Conservation (phyloP, 2,888 invertebrate genomes). For the Allolobophora icterica region DNA sequence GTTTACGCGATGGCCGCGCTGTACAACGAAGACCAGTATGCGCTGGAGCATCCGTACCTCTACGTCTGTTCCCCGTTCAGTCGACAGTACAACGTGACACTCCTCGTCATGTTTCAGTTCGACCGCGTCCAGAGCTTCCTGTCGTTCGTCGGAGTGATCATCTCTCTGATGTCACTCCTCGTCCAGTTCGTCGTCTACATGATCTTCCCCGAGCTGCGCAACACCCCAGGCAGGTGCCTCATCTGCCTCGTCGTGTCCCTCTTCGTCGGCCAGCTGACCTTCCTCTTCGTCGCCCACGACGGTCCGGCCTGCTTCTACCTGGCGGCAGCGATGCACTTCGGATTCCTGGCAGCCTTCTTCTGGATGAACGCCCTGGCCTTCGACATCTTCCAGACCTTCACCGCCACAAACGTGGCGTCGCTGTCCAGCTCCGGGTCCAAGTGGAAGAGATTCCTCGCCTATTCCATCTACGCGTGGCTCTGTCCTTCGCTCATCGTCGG, state of each 20-base stretch:
- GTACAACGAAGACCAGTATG: conserved; percentile 26
- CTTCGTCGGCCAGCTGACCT: conserved; percentile 67
- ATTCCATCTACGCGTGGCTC: conserved; percentile 65
- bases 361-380: conserved; percentile 71
- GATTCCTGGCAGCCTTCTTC: conserved; percentile 69
- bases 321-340: conserved; percentile 67
- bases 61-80: conserved; percentile 32
- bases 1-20: not conserved
- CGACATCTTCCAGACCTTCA: conserved; percentile 71
- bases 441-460: conserved; percentile 50
- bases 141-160: conserved; percentile 73
- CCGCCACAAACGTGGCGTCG: not conserved
- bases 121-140: conserved; percentile 55
- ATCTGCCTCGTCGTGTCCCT: conserved; percentile 68
- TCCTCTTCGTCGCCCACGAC: conserved; percentile 63
- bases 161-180: conserved; percentile 67
- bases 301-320: conserved; percentile 62
- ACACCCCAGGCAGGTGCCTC: conserved; percentile 69
- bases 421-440: conserved; percentile 3
- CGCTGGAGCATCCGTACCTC: not conserved
- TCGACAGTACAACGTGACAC: conserved; percentile 25
- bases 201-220: conserved; percentile 67
- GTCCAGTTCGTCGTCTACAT: conserved; percentile 67
- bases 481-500: conserved; percentile 59
- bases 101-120: conserved; percentile 38